A percentile compares a stretch with the other conserved stretches of the same genome.
phyloP scores from a whole-genome alignment of 2,113 vertebrate genomes.

The Suncus etruscus region DNA sequence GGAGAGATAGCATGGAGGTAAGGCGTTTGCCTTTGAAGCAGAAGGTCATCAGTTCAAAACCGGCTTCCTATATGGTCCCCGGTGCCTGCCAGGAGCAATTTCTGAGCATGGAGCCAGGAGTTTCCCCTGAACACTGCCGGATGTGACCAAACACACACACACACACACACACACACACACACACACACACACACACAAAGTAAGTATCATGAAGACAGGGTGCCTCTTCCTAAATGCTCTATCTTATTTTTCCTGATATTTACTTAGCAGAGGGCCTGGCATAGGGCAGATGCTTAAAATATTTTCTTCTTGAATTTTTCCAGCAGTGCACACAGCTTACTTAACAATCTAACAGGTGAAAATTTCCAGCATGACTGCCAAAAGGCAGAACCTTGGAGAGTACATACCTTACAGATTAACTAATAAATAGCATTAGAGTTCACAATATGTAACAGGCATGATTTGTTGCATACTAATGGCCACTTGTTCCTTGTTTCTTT shows the following conservation, averaged over 20 bases:
- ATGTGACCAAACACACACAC: too few relatives aligned
- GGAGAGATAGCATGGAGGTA: too few relatives aligned
- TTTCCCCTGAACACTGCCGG: too few relatives aligned
- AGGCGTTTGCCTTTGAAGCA: too few relatives aligned
- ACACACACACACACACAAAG: too few relatives aligned
- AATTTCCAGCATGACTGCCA: constrained; percentile 25
- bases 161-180: too few relatives aligned
- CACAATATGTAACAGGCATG: constrained; percentile 49
- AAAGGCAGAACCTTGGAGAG: constrained; percentile 20
- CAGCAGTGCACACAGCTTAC: constrained; percentile 73
- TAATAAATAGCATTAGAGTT: constrained; percentile 53
- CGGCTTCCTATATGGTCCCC: too few relatives aligned
- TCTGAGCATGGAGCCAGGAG: too few relatives aligned
- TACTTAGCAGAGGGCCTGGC: not conserved
- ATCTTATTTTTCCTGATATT: not conserved
- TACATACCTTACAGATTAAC: constrained; percentile 67
- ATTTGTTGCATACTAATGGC: constrained; percentile 24
- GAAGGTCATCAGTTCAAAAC: too few relatives aligned
- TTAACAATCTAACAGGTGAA: constrained; percentile 56
- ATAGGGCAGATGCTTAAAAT: not conserved
- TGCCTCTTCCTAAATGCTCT: not conserved
- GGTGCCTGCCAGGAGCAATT: too few relatives aligned
- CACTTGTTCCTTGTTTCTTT: not conserved
- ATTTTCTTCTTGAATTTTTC: not conserved
- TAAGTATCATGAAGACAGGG: not conserved